Evolutionary conservation across 2,888 invertebrate genomes (phyloP).

Genomic region (Plagodis dolabraria): DNA sequence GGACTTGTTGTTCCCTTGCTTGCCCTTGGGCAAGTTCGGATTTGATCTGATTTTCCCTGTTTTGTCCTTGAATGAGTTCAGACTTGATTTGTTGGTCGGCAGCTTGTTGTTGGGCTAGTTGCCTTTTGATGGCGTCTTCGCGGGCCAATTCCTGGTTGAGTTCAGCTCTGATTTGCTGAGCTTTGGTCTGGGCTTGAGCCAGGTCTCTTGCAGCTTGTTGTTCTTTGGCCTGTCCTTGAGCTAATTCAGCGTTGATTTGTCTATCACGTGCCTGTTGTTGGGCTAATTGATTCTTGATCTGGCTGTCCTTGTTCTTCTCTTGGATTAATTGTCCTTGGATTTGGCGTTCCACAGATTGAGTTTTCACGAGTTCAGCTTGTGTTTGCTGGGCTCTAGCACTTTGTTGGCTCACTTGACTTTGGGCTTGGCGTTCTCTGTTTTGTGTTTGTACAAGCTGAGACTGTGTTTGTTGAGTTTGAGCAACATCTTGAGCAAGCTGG

Average conservation of each 20-base stretch:
- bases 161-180: background rate
- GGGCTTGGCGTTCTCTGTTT: background rate
- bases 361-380: background rate
- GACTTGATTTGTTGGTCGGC: background rate
- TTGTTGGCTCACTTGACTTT: background rate
- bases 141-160: background rate
- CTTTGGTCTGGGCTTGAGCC: background rate
- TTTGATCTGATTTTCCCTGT: background rate
- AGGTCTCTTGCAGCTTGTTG: background rate
- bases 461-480: background rate
- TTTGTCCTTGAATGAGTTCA: background rate
- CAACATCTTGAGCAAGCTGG: background rate
- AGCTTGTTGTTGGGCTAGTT: background rate
- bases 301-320: background rate
- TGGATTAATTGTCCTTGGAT: background rate
- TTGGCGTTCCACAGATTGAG: background rate
- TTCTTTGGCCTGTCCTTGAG: background rate
- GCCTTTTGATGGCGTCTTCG: background rate
- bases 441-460: background rate
- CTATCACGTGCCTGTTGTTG: background rate
- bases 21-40: background rate
- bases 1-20: background rate
- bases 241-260: background rate
- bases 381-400: background rate
- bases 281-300: background rate